Conservation (phyloP, 2,797 vertebrate genomes). For the Megaceryle alcyon region DNA sequence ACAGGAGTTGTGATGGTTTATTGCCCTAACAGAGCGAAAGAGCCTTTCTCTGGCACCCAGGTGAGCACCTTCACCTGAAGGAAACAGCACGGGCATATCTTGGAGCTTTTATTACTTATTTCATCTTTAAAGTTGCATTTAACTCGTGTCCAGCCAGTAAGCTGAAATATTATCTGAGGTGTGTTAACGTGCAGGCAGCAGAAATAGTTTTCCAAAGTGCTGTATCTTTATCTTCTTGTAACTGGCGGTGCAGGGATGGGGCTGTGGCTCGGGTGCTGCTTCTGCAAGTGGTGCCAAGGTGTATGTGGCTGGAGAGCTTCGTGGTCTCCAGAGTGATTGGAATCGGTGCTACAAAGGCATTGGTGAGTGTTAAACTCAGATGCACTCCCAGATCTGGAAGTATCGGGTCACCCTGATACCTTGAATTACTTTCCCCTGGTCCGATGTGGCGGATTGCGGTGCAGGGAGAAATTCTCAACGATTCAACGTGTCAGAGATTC, state of each 20-base stretch:
- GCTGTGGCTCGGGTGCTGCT: fast-evolving
- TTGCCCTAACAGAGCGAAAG: not conserved
- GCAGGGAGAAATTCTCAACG: not conserved
- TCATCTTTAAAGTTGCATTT: not conserved
- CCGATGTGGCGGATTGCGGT: not conserved
- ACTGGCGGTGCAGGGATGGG: not conserved
- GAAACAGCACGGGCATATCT: not conserved
- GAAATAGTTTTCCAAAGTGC: not conserved
- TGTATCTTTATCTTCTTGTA: fast-evolving
- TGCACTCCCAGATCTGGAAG: not conserved
- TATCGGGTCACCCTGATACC: not conserved
- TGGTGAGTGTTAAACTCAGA: not conserved
- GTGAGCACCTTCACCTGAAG: not conserved
- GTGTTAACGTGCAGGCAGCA: not conserved
- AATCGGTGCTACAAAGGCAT: not conserved
- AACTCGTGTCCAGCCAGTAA: not conserved
- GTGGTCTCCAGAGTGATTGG: not conserved
- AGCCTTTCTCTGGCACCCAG: not conserved
- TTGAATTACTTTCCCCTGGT: not conserved
- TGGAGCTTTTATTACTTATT: not conserved
- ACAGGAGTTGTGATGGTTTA: not conserved
- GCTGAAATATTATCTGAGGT: fast-evolving
- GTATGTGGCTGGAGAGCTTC: fast-evolving
- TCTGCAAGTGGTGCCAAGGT: fast-evolving
- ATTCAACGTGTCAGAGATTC: not conserved